Conservation (phyloP, 2,113 vertebrate genomes). For the Nannobrachium achirus region DNA sequence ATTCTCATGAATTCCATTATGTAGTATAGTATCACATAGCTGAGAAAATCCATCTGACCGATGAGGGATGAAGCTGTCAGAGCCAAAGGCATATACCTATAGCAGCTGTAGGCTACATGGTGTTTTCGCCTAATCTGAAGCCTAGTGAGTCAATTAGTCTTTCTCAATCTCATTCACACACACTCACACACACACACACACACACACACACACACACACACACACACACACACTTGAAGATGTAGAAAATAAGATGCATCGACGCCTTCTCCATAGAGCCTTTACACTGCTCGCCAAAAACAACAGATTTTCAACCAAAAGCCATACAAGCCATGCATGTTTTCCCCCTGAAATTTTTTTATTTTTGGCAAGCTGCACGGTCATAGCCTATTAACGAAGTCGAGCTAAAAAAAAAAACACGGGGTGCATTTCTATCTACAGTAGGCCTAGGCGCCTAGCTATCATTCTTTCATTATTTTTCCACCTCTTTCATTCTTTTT, state of each 20-base stretch:
- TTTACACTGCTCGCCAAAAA: no score
- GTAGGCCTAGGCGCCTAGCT: no score
- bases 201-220: slow-evolving; percentile 10
- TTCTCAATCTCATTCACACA: neutral
- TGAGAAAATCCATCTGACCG: slow-evolving; percentile 15
- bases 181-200: slow-evolving; percentile 8
- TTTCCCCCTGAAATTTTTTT: no score
- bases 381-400: no score
- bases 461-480: slow-evolving; percentile 8
- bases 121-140: no score
- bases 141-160: neutral
- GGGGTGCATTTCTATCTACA: slow-evolving; percentile 19
- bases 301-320: no score
- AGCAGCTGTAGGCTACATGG: neutral
- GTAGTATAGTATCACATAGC: neutral
- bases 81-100: slow-evolving; percentile 7
- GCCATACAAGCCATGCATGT: no score
- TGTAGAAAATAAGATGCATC: no score
- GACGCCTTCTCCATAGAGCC: no score
- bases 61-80: slow-evolving; percentile 16
- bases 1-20: slow-evolving; percentile 27
- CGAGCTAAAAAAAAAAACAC: neutral
- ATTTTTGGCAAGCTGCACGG: no score
- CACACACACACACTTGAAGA: neutral
- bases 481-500: neutral